Evolutionary conservation across 2,888 invertebrate genomes (phyloP).

Genomic region (Agrochola circellaris): DNA sequence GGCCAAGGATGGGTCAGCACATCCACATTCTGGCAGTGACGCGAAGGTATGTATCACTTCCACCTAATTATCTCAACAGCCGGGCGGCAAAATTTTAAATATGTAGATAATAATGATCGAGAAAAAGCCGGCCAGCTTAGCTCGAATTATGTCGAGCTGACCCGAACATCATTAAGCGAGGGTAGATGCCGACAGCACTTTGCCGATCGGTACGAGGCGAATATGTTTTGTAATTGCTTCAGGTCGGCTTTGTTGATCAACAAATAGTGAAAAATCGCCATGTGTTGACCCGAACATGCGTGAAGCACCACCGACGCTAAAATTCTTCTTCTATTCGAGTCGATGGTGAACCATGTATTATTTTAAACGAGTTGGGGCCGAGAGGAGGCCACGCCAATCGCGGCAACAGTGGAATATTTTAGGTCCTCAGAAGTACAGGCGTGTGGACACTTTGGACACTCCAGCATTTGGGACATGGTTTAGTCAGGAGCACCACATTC

Average conservation of each 20-base stretch:
- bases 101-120: too few species aligned
- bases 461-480: too few species aligned
- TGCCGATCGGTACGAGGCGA: neutral
- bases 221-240: too few species aligned
- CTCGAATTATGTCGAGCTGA: neutral
- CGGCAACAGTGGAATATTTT: too few species aligned
- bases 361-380: too few species aligned
- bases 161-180: neutral
- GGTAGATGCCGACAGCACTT: neutral
- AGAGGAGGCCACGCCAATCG: too few species aligned
- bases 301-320: neutral
- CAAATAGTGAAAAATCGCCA: neutral
- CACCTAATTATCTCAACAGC: neutral
- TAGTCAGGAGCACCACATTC: too few species aligned
- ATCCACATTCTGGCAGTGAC: constrained; percentile 92
- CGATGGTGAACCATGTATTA: too few species aligned
- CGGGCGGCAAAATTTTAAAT: neutral
- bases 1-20: constrained; percentile 93
- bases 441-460: too few species aligned
- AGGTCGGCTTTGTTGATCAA: neutral
- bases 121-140: too few species aligned
- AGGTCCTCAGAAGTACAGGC: too few species aligned
- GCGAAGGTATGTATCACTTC: constrained; percentile 77
- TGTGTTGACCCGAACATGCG: neutral
- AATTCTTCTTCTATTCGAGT: too few species aligned